Percentiles rank a stretch among this genome's conserved stretches.
Evolutionary conservation across 2,888 invertebrate genomes (phyloP).

Genomic region (Acanthoscelides obtectus): DNA sequence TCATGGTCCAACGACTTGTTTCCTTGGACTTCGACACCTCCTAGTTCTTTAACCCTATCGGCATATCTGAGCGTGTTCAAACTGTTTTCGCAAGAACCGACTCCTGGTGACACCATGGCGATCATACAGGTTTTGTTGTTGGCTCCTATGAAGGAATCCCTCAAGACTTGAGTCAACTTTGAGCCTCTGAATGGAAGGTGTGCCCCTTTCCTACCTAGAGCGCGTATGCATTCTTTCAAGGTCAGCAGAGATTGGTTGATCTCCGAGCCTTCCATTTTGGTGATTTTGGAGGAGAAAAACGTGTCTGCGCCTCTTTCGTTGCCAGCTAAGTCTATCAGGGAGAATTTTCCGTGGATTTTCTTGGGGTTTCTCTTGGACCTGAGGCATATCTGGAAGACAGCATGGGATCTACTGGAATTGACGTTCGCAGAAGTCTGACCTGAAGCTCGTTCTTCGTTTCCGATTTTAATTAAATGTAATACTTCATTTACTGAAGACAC

Average conservation of each 20-base stretch:
- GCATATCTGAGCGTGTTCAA: constrained; percentile 97
- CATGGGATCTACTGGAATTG: constrained; percentile 97
- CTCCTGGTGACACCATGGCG: constrained; percentile 97
- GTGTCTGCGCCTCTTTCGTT: constrained; percentile 99
- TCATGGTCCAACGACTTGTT: constrained; percentile 10
- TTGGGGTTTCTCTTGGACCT: constrained; percentile 62
- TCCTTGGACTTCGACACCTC: constrained; percentile 59
- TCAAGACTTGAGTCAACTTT: constrained; percentile 85
- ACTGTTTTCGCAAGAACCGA: constrained; percentile 95
- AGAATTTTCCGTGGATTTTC: constrained; percentile 94
- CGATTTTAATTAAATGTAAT: constrained; percentile 83
- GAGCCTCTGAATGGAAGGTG: constrained; percentile 97
- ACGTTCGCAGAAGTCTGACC: constrained; percentile 97
- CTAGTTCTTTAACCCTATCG: constrained; percentile 93
- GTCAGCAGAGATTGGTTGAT: constrained; percentile 96
- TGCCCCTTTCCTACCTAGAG: constrained; percentile 89
- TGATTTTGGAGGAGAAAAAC: constrained; percentile 89
- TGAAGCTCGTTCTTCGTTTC: constrained; percentile 86
- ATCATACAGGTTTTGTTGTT: constrained; percentile 99
- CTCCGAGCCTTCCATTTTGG: constrained; percentile 92
- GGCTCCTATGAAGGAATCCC: constrained; percentile 97
- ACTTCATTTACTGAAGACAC: constrained; percentile 91
- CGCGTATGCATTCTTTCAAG: constrained; percentile 96
- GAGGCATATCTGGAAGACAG: constrained; percentile 95
- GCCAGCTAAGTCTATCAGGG: constrained; percentile 93